Percentiles rank a stretch among this genome's conserved stretches.
phyloP scores from a whole-genome alignment of 2,888 invertebrate genomes.

The Amiota mariae region DNA sequence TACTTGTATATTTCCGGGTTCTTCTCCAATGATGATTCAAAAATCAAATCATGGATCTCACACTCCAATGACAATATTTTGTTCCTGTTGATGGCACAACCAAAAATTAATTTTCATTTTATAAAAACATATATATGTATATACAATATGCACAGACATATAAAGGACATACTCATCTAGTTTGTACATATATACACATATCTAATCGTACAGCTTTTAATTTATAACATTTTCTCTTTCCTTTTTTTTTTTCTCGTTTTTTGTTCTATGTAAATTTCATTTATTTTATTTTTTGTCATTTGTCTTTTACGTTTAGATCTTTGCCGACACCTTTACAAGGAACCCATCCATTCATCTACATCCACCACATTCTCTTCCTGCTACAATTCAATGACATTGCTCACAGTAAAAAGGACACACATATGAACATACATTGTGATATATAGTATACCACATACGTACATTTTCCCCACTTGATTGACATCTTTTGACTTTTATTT shows the following conservation, averaged over 20 bases:
- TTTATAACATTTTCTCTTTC: slow-evolving; percentile 36
- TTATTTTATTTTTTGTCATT: too few relatives aligned
- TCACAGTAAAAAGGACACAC: neutral
- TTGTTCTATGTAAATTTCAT: too few relatives aligned
- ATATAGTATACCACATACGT: neutral
- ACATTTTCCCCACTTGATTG: neutral
- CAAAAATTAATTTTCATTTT: slow-evolving; percentile 66
- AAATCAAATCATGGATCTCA: too few relatives aligned
- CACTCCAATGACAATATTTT: neutral
- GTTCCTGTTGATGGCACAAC: slow-evolving; percentile 40
- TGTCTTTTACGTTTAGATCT: too few relatives aligned
- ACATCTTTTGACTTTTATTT: slow-evolving; percentile 18
- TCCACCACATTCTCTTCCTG: too few relatives aligned
- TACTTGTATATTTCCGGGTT: too few relatives aligned
- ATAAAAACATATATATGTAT: slow-evolving; percentile 37
- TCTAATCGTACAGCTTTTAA: slow-evolving; percentile 35
- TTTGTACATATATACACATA: too few relatives aligned
- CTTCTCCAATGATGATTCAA: too few relatives aligned
- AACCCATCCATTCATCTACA: too few relatives aligned
- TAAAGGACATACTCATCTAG: too few relatives aligned
- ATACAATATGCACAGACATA: neutral
- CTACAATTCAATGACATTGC: too few relatives aligned
- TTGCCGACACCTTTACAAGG: too few relatives aligned
- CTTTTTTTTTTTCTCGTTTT: slow-evolving; percentile 10
- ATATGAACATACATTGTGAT: neutral